Base-by-base conservation (phyloP, 2,113 vertebrate genomes). In the Platichthys stellatus region DNA sequence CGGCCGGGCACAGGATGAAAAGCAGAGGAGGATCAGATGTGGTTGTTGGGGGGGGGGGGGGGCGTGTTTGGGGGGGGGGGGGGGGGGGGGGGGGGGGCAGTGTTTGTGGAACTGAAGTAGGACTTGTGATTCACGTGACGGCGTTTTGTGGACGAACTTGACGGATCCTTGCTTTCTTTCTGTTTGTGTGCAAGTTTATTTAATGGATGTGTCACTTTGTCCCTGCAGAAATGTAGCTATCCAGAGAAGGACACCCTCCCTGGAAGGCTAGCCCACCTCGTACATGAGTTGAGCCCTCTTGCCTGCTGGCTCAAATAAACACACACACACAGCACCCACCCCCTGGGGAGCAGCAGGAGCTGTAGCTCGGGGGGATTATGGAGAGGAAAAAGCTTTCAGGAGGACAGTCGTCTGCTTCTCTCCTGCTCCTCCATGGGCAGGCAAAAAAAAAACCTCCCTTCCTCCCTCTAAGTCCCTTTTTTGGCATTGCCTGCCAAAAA, bases 361-460 rank as follows among this genome's bases (percentile, higher is more conserved):
- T 89, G 6, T 6, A 65, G 93, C 92, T 92, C 90, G 84, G 87
- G 89, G 91, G 93, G 94, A 95, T 95, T 94, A 94, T 88, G 84
- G 90, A 83, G 79, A 80, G 82, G 81, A 90, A 86, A 85, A 86
- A 69, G 85, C 86, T 90, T 92, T 91, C 87, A 91, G 91, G 88
- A 93, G 88, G 90, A 92, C 86, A 78, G 90, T 93, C 92, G 90
- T 91, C 93, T 94, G 92, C 87, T 92, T 93, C 89, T 92, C 88
- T 86, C 80, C 85, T 88, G 84, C 84, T 89, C 85, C 84, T 91
- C 92, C 88, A 93, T 83, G 86, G 73, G 88, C 90, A 92, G 88
- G 86, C 84, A 80, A 83, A 76, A 79, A 80, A 66, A 20, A 80
- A 68, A 20, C 0, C 69, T 63, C 86, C 58, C 81, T 85, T 87